phyloP scores from a whole-genome alignment of 1,140 invertebrate genomes.

The Leptonema lineaticorne region DNA sequence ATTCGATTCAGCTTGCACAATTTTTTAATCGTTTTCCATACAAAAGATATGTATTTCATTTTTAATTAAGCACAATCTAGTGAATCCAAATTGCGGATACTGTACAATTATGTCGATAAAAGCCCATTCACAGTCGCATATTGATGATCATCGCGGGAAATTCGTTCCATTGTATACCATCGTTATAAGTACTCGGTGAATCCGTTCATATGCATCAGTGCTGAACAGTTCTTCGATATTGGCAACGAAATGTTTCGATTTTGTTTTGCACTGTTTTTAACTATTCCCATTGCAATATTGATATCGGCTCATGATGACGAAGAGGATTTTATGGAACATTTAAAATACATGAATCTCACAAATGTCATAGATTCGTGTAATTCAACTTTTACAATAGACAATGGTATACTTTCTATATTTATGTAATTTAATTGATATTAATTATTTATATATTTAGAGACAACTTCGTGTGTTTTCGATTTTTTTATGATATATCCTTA shows the following conservation, averaged over 20 bases:
- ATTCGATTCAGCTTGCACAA: constrained; percentile 6
- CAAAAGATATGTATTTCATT: constrained; percentile 2
- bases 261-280: background rate
- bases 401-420: constrained; percentile 1
- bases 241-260: background rate
- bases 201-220: background rate
- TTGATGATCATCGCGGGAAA: background rate
- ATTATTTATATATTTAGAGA: no score
- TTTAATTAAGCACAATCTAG: background rate
- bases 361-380: background rate
- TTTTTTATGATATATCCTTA: no score
- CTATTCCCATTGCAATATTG: background rate
- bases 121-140: background rate
- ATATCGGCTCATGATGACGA: background rate
- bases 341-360: background rate
- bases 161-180: background rate
- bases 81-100: constrained; percentile 11
- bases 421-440: no score
- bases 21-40: background rate
- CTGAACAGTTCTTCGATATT: background rate
- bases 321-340: background rate
- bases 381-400: background rate
- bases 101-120: background rate
- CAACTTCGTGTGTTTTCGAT: no score
- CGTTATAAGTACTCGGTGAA: background rate